phyloP scores from a whole-genome alignment of 2,797 vertebrate species.

The Fundulus diaphanus region DNA sequence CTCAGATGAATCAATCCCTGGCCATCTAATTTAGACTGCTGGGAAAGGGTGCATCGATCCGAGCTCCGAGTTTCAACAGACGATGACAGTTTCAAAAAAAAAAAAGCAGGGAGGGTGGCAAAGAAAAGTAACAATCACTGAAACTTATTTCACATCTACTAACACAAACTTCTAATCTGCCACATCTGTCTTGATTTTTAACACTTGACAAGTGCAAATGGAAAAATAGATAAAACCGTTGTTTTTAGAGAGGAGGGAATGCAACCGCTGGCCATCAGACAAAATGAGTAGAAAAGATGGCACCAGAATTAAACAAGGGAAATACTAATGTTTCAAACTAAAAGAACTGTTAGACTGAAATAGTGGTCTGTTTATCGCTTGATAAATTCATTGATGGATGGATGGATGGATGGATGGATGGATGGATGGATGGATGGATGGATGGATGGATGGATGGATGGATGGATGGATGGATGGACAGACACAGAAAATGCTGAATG shows the following conservation, averaged over 20 bases:
- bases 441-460: too few species aligned
- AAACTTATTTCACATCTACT: constrained; percentile 5
- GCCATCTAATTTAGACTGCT: constrained; percentile 62
- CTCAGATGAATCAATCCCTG: constrained; percentile 59
- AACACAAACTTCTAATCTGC: background rate
- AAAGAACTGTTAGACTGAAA: background rate
- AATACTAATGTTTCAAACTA: background rate
- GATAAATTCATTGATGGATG: too few species aligned
- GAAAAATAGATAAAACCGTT: background rate
- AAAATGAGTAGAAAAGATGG: background rate
- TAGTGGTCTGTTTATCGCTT: background rate
- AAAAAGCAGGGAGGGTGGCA: background rate
- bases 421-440: too few species aligned
- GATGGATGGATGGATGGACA: too few species aligned
- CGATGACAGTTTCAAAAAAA: background rate
- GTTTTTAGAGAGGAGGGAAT: background rate
- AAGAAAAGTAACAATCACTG: constrained; percentile 7
- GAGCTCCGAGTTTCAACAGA: constrained; percentile 26
- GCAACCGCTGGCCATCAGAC: background rate
- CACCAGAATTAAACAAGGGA: background rate
- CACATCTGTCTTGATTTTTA: background rate
- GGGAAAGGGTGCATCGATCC: constrained; percentile 51
- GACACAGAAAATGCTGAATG: too few species aligned
- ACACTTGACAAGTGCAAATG: constrained; percentile 1
- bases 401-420: too few species aligned